Percentiles rank a stretch among this genome's conserved stretches.
Evolutionary conservation across 1,140 invertebrate species (phyloP).

Genomic region (Meloidogyne floridensis): DNA sequence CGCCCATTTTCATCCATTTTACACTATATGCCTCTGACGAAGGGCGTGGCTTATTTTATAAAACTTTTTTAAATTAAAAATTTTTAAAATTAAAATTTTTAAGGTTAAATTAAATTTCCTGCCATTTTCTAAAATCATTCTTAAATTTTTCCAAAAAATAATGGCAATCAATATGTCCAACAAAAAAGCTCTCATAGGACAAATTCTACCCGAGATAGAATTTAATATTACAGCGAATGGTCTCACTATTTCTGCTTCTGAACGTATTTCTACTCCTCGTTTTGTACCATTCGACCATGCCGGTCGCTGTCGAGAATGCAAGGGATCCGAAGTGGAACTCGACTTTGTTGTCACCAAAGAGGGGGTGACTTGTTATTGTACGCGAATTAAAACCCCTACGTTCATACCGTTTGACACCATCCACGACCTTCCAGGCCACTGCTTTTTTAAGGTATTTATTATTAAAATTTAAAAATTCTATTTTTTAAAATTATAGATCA

Average conservation of each 20-base stretch:
- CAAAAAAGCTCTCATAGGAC: neutral
- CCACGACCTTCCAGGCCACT: neutral
- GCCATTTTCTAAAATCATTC: too few species aligned
- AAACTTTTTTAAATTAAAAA: too few species aligned
- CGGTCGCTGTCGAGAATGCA: neutral
- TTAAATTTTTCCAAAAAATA: too few species aligned
- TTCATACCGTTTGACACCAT: constrained; percentile 8
- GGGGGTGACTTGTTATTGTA: neutral
- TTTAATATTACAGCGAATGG: constrained; percentile 10
- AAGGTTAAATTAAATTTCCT: too few species aligned
- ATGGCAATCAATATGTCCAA: too few species aligned
- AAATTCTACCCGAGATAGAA: constrained; percentile 5
- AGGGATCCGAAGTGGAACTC: neutral
- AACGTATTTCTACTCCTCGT: neutral
- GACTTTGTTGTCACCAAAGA: constrained; percentile 16
- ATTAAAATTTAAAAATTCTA: neutral
- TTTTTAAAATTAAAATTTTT: too few species aligned
- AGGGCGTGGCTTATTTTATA: too few species aligned
- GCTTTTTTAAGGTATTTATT: neutral
- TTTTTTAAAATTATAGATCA: neutral
- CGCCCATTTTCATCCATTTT: too few species aligned
- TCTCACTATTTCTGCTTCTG: neutral
- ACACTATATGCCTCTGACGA: too few species aligned
- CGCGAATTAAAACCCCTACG: neutral
- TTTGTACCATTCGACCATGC: neutral